phyloP scores from a whole-genome alignment of 2,888 invertebrate genomes.

The Calliphora vomitoria region DNA sequence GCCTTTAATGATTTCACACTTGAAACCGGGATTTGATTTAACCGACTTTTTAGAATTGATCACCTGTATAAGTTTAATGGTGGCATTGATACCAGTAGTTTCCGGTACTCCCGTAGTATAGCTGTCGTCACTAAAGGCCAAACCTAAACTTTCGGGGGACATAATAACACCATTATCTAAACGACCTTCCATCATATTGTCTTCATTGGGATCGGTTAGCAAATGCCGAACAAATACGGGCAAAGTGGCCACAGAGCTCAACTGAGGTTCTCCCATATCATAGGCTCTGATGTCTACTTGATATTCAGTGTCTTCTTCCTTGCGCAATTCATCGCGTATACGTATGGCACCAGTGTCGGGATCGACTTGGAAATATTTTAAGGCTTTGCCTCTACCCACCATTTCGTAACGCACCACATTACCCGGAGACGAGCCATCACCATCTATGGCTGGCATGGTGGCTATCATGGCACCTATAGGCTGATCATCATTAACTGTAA shows the following conservation, averaged over 20 bases:
- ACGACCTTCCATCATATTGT: slow-evolving; percentile 77
- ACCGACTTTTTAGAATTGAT: slow-evolving; percentile 83
- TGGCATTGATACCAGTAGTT: slow-evolving; percentile 83
- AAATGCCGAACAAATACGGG: slow-evolving; percentile 93
- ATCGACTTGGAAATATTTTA: slow-evolving; percentile 94
- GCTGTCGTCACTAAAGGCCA: slow-evolving; percentile 94
- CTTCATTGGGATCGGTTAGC: slow-evolving; percentile 88
- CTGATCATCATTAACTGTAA: slow-evolving; percentile 93
- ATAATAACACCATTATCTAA: slow-evolving; percentile 80
- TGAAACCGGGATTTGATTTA: slow-evolving; percentile 86
- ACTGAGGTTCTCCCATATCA: slow-evolving; percentile 93
- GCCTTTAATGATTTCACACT: slow-evolving; percentile 91
- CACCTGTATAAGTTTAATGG: slow-evolving; percentile 83
- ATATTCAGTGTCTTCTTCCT: slow-evolving; percentile 94
- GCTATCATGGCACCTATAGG: slow-evolving; percentile 92
- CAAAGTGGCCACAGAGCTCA: slow-evolving; percentile 92
- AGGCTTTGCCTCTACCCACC: slow-evolving; percentile 92
- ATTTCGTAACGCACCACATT: slow-evolving; percentile 92
- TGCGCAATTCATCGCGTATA: slow-evolving; percentile 92
- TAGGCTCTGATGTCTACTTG: slow-evolving; percentile 94
- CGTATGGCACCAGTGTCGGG: slow-evolving; percentile 92
- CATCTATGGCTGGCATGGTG: slow-evolving; percentile 91
- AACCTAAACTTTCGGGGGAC: slow-evolving; percentile 85
- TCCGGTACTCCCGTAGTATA: slow-evolving; percentile 94
- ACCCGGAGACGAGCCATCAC: slow-evolving; percentile 93